These are phyloP conservation scores for Nannospalax galili DNA, from an alignment of 2,113 vertebrate species.

Conservation along the genomic window DNA sequence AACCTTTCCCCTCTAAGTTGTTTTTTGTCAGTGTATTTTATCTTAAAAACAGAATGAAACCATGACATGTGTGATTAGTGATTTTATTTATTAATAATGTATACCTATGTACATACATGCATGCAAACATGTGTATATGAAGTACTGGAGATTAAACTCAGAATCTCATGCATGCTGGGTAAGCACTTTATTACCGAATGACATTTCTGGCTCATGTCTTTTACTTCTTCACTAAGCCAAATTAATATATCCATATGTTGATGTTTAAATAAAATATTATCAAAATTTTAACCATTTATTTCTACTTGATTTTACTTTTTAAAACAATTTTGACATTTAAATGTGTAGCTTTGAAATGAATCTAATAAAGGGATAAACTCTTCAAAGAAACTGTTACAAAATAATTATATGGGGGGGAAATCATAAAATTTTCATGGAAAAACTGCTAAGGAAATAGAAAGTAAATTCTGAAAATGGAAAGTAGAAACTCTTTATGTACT, in stretches of 20 bases:
- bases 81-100: neutral
- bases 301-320: neutral
- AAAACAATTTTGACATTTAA: neutral
- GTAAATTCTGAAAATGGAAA: neutral
- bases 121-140: neutral
- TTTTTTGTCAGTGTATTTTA: neutral
- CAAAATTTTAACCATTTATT: neutral
- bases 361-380: neutral
- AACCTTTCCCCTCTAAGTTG: neutral
- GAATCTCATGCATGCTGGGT: no score
- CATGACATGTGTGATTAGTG: neutral
- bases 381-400: neutral
- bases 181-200: neutral
- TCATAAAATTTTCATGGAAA: neutral
- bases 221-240: neutral
- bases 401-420: neutral
- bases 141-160: neutral
- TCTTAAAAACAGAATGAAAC: neutral
- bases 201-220: neutral
- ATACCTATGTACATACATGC: no score
- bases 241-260: accelerated
- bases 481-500: neutral
- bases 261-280: neutral
- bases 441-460: neutral
- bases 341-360: neutral